Conservation (phyloP, 2,113 vertebrate species). For the Patagioenas fasciata region DNA sequence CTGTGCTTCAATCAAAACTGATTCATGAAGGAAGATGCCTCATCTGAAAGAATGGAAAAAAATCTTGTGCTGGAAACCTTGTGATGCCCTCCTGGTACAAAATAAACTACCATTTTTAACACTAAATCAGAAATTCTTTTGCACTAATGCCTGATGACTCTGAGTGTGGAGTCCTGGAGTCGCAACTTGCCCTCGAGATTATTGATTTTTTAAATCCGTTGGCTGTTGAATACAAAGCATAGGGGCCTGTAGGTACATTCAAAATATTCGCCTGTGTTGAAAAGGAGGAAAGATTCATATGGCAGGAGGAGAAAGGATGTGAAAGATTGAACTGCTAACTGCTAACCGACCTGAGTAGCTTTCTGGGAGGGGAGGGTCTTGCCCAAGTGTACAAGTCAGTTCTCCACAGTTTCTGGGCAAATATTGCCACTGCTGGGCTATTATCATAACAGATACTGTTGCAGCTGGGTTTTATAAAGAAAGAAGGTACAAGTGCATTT, state of each 20-base stretch:
- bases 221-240: background rate
- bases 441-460: background rate
- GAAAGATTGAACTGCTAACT: background rate
- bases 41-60: background rate
- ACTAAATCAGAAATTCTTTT: background rate
- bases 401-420: background rate
- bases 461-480: background rate
- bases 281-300: background rate
- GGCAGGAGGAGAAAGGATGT: background rate
- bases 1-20: background rate
- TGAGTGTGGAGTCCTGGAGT: background rate
- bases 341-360: background rate
- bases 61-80: background rate
- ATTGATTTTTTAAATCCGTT: background rate
- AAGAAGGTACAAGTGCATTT: background rate
- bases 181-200: background rate
- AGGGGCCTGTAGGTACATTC: background rate
- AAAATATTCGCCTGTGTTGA: background rate
- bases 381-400: background rate
- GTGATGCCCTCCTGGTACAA: background rate
- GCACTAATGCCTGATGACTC: background rate
- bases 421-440: background rate
- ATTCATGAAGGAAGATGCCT: background rate
- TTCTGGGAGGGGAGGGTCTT: background rate
- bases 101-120: background rate